Conservation (phyloP, 2,113 vertebrate species). For the Connochaetes taurinus region DNA sequence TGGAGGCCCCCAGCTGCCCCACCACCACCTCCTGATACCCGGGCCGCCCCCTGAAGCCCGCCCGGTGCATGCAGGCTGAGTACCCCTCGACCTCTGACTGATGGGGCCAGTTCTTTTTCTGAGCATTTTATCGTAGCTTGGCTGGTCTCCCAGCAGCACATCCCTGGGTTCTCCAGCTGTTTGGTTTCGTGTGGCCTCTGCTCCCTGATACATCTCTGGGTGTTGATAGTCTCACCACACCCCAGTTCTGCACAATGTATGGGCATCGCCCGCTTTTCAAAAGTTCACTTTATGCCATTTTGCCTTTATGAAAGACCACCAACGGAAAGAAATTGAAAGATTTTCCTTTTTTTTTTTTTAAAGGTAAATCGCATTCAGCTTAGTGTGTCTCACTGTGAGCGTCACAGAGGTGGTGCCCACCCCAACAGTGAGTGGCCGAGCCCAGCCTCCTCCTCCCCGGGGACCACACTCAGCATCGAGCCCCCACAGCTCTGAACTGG, state of each 20-base stretch:
- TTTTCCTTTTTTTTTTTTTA: neutral
- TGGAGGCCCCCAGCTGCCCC: accelerated
- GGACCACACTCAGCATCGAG: neutral
- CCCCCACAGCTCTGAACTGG: neutral
- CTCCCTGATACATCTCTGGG: neutral
- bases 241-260: accelerated
- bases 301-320: neutral
- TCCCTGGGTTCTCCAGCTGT: neutral
- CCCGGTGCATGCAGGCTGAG: accelerated
- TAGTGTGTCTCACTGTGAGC: neutral
- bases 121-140: accelerated
- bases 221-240: neutral
- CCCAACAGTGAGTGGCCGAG: neutral
- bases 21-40: accelerated
- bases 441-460: neutral
- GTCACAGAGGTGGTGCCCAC: accelerated
- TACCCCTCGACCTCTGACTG: accelerated
- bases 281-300: neutral
- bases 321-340: neutral
- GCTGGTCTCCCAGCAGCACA: accelerated
- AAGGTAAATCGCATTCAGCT: neutral
- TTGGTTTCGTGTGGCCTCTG: too few relatives aligned
- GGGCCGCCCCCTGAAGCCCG: neutral
- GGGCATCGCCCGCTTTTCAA: neutral
- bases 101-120: accelerated